Base-by-base conservation (phyloP, 2,888 invertebrate genomes). In the Megastigmus dorsalis region DNA sequence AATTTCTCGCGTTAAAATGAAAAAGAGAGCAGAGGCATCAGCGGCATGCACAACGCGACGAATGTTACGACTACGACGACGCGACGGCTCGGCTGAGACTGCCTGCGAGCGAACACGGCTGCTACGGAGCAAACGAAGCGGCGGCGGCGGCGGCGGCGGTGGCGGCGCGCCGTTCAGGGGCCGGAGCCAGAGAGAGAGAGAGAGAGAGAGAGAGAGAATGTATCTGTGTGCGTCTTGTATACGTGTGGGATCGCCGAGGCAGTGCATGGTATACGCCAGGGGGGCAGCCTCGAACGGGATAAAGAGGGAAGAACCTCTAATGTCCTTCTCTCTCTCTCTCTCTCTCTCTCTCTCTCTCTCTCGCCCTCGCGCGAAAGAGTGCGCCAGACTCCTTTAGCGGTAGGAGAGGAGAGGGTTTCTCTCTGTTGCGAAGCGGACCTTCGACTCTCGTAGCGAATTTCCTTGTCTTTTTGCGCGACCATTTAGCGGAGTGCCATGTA, bases 71-170 rank as follows among this genome's bases (percentile, higher is more conserved):
- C n/a, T n/a, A 36, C 36, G 45, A 23, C 15, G 59, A 30, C 54
- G 45, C 74, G 68, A 63, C 63, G 68, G 68, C 63, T 74, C 74
- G 68, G 57, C 57, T 50, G 63, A 69, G 74, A 74, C 74, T 74
- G 74, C 23, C 30, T 23, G 41, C 18, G n/a, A n/a, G n/a, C n/a
- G n/a, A n/a, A n/a, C n/a, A n/a, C n/a, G n/a, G 20, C 33, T n/a
- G 55, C 30, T 38, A 23, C 18, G 13, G 38, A 23, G 63, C 20
- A 26, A n/a, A 43, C 48, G 10, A 18, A 48, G 38, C 55, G 63
- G n/a, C n/a, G n/a, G n/a, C 43, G 33, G 67, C 28, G 48, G 69
- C 52, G 50, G 28, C 50, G n/a, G 41, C 59, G 41, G 36, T 20
- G 38, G 48, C 57, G 26, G 50, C 63, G 36, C 50, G 50, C 50